Conservation (phyloP, 2,113 vertebrate genomes). For the Collichthys lucidus region DNA sequence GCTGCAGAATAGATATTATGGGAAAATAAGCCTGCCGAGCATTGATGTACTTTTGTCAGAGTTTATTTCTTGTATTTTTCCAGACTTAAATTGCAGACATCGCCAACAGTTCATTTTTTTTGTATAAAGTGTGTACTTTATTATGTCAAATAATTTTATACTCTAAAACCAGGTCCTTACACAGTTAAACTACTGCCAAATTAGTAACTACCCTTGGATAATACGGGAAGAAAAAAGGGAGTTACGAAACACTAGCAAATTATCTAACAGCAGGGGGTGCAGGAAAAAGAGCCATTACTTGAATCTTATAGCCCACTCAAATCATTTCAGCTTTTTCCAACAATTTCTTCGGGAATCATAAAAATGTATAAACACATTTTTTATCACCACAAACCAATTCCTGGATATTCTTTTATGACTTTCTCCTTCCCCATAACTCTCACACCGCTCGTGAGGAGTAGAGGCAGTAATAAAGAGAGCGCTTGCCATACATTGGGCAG, state of each 20-base stretch:
- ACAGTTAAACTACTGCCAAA: constrained; percentile 8
- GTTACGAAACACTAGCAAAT: background rate
- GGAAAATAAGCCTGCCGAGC: background rate
- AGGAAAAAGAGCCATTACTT: background rate
- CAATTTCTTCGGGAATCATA: background rate
- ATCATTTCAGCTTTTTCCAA: background rate
- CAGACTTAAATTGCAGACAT: background rate
- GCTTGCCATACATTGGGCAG: background rate
- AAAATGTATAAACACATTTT: background rate
- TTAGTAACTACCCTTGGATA: background rate
- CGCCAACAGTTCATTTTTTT: background rate
- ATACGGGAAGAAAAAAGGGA: constrained; percentile 2
- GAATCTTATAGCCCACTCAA: background rate
- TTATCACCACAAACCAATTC: background rate
- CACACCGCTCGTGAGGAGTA: background rate
- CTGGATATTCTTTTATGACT: constrained; percentile 1
- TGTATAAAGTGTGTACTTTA: background rate
- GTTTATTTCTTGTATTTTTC: background rate
- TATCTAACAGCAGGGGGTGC: background rate
- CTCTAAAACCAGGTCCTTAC: background rate
- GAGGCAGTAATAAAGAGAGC: constrained; percentile 19
- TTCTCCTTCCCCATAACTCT: constrained; percentile 5
- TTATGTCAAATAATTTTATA: background rate
- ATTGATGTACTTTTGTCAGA: background rate
- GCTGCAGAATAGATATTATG: background rate